Evolutionary conservation across 2,113 vertebrate genomes (phyloP).

Genomic region (Actenoides hombroni): DNA sequence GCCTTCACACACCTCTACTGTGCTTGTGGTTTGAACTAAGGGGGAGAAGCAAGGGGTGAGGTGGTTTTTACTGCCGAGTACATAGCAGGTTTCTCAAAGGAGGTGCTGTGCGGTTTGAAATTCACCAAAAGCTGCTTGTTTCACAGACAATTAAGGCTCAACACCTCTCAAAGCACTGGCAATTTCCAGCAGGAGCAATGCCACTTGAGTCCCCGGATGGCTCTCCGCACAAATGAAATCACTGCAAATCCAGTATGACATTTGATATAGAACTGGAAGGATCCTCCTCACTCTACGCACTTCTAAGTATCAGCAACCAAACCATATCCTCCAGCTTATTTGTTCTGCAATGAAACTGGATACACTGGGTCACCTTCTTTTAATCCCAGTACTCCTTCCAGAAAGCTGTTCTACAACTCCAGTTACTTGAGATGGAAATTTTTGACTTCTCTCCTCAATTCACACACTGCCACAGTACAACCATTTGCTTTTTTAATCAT

Average conservation of each 20-base stretch:
- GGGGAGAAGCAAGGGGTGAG: not conserved
- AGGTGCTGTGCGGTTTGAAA: not conserved
- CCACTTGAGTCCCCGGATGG: not conserved
- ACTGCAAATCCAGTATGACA: not conserved
- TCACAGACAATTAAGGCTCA: not conserved
- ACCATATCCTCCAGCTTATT: too few species aligned
- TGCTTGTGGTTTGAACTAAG: accelerated
- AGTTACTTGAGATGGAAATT: not conserved
- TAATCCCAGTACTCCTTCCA: not conserved
- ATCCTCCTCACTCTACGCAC: not conserved
- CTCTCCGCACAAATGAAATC: not conserved
- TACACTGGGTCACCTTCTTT: not conserved
- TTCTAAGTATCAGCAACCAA: not conserved
- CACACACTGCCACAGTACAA: not conserved
- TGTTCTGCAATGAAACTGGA: not conserved
- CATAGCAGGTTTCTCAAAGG: not conserved
- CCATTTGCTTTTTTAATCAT: accelerated
- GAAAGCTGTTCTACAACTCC: not conserved
- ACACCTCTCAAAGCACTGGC: not conserved
- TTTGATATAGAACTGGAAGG: not conserved
- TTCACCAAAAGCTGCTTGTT: not conserved
- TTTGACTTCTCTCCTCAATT: not conserved
- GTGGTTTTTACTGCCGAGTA: not conserved
- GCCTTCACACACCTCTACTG: not conserved
- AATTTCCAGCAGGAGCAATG: not conserved